Base-by-base conservation (phyloP, 1,140 invertebrate species). In the Trichoplusia ni region DNA sequence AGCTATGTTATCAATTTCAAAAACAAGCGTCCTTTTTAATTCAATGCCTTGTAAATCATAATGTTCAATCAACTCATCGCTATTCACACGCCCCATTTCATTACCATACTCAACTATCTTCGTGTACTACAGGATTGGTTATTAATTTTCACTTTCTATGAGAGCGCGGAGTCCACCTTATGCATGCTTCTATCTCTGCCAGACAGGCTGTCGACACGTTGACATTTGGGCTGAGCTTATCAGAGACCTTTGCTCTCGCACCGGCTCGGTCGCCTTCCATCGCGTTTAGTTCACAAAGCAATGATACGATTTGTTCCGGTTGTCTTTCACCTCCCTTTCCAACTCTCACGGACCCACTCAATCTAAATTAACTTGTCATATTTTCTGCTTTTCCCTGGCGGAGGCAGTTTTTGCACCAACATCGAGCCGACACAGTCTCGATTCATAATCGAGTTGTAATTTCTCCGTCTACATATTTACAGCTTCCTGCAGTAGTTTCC, bases 321-420 rank as follows among this genome's bases (percentile, higher is more conserved):
- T 77, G 54, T 58, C 72, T 79, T 82, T 81, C 76, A 74, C 74
- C 71, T 80, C 75, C 75, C 74, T 79, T 79, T 78, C 73, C 71
- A 74, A 81, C 75, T 75, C 74, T 77, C 74, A 71, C 75, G 72
- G 47, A 64, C 64, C 46, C 69, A 67, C 67, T 82, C 73, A 82
- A 80, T 76, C 73, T 79, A 74, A 81, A 79, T 83, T 78, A 80
- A 83, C 69, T 75, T 81, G 81, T 85, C 82, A 81, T 77, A 79
- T 84, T 79, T 80, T 78, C 73, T 77, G 74, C 76, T 78, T 80
- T 84, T 83, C 75, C 67, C 70, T 56, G 35, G 56, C 19, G 33
- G 23, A 46, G 62, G 54, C 56, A 71, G 66, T 73, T 69, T 75
- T 77, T 75, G 67, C 63, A 46, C 47, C 23, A 42, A 58, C 37